Base-by-base conservation (phyloP, 2,113 vertebrate genomes). In the Lepus europaeus region DNA sequence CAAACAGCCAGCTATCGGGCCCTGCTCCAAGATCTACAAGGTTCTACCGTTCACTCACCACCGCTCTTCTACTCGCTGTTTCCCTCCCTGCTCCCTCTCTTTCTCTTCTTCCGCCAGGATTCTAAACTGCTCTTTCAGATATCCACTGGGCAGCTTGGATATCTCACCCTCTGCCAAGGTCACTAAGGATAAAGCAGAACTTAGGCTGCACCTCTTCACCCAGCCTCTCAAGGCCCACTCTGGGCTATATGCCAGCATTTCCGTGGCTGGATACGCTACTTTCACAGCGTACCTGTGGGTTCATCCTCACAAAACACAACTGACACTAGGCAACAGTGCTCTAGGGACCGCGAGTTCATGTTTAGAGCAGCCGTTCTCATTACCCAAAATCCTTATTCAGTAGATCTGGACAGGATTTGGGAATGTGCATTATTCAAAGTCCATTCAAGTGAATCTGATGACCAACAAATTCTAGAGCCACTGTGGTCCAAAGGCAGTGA, bases 401-500 rank as follows among this genome's bases (percentile, higher is more conserved):
- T 25, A 25, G 36, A n/a, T 70, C 25, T 17, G 5, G 31, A 22
- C 51, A n/a, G 83, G 45, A 96, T 91, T 6, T 68, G 91, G 27
- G 56, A 53, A 85, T 74, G 70, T 63, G 51, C 29, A 45, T 16
- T 7, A 22, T 25, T n/a, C 25, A 73, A 93, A 80, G 59, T 45
- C 66, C 73, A 76, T 82, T 83, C 17, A 49, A 51, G 19, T 23
- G 61, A 80, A 59, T 63, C 39, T 64, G 91, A 64, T 80, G 93
- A 86, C 49, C 64, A 27, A 66, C 51, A 76, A n/a, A 86, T 59
- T 77, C 63, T 64, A 31, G 76, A 74, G 56, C 27, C 10, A 20
- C 36, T 23, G 8, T 17, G 12, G 8, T 53, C 79, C 56, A 66
- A 89, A 79, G 20, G 66, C 27, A 14, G 9, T 20, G 31, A 89